Conservation (phyloP, 2,888 invertebrate species). For the Agonopterix alstromeriana region DNA sequence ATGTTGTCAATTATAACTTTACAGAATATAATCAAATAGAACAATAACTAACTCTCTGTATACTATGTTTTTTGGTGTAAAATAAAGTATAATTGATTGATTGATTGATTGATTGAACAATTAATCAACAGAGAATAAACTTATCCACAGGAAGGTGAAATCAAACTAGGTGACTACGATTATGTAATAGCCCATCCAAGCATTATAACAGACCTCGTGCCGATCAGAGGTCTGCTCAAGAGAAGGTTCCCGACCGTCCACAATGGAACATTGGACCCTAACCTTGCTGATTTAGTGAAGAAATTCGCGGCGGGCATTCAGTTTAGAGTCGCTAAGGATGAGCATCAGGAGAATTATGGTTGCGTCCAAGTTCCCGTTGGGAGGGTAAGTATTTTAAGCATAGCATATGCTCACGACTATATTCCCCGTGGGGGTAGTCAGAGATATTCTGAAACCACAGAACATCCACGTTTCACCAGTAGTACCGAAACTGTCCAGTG, state of each 20-base stretch:
- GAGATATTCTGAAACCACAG: no score
- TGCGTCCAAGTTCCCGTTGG: constrained; percentile 81
- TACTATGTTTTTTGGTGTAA: no score
- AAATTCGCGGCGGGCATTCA: constrained; percentile 83
- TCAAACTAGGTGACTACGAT: constrained; percentile 82
- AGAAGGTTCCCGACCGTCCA: constrained; percentile 83
- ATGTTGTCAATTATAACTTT: no score
- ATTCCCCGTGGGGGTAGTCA: no score
- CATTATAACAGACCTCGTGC: constrained; percentile 85
- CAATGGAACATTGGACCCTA: constrained; percentile 80
- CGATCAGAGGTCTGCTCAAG: constrained; percentile 86
- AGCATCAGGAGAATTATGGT: constrained; percentile 83
- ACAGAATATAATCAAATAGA: no score
- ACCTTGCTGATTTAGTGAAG: constrained; percentile 78
- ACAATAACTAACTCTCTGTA: no score
- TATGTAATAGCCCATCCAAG: constrained; percentile 87
- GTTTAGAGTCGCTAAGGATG: constrained; percentile 81
- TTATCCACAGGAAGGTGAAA: constrained; percentile 78
- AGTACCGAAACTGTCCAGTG: no score
- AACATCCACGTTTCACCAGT: no score
- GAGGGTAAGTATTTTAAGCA: constrained; percentile 78
- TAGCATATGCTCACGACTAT: no score
- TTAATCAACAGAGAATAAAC: no score
- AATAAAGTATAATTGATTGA: no score
- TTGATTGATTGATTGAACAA: no score